These are phyloP conservation scores for Manis crassicaudata DNA, from an alignment of 2,797 vertebrate species.

Conservation along the genomic window DNA sequence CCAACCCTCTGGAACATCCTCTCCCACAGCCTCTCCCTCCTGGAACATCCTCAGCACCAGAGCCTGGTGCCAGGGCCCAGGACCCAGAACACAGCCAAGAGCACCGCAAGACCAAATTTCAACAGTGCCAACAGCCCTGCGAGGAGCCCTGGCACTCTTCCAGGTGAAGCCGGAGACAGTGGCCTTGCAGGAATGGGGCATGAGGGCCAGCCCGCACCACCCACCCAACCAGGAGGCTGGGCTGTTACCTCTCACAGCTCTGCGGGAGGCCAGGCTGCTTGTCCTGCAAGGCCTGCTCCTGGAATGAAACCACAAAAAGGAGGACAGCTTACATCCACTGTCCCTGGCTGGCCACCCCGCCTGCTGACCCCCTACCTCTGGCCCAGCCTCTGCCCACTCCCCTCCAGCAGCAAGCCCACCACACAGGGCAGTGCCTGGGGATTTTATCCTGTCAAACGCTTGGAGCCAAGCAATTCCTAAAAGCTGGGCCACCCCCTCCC, in stretches of 20 bases:
- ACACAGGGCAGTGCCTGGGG: not conserved
- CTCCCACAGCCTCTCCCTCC: not conserved
- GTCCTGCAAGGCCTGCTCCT: conserved; percentile 86
- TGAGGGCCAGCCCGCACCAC: too few relatives aligned
- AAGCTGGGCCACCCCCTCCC: not conserved
- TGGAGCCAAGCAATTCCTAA: not conserved
- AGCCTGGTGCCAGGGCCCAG: not conserved
- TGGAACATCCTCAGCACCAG: not conserved
- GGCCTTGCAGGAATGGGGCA: too few relatives aligned
- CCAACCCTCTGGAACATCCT: not conserved
- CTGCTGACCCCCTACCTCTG: not conserved
- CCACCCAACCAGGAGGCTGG: not conserved
- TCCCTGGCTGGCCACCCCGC: not conserved
- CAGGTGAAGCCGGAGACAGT: not conserved
- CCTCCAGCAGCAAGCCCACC: not conserved
- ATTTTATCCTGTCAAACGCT: not conserved
- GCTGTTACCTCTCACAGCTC: conserved; percentile 86
- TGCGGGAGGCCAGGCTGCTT: conserved; percentile 83
- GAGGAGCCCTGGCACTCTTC: not conserved
- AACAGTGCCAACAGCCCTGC: not conserved
- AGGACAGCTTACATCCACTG: not conserved
- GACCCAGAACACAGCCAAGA: not conserved
- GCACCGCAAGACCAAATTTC: not conserved
- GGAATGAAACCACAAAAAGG: conserved; percentile 76
- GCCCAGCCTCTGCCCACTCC: not conserved